Evolutionary conservation across 2,797 vertebrate genomes (phyloP).

Genomic region (Poecile montanus): DNA sequence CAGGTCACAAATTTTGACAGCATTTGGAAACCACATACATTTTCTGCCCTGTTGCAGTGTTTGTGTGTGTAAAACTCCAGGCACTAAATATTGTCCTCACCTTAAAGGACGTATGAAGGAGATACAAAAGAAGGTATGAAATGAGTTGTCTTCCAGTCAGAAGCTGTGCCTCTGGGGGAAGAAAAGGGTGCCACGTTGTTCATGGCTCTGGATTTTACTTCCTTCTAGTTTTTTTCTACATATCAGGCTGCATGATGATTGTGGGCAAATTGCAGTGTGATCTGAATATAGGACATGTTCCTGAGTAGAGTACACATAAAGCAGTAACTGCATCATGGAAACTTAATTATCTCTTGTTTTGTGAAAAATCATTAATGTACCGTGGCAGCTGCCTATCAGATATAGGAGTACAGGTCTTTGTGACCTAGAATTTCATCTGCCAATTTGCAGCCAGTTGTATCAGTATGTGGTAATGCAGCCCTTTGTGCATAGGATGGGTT

Average conservation of each 20-base stretch:
- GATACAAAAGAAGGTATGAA: rapidly evolving
- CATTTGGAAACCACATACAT: rapidly evolving
- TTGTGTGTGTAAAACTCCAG: not conserved
- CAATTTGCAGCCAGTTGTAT: not conserved
- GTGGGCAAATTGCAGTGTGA: not conserved
- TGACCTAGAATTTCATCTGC: conserved; percentile 53
- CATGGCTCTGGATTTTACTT: not conserved
- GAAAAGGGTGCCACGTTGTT: not conserved
- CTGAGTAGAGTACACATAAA: not conserved
- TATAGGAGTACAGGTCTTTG: conserved; percentile 1
- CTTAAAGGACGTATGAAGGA: not conserved
- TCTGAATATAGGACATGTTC: not conserved
- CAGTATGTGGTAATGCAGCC: not conserved
- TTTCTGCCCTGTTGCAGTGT: not conserved
- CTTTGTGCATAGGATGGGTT: not conserved
- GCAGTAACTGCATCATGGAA: conserved; percentile 32
- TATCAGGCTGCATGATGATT: not conserved
- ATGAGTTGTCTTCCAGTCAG: not conserved
- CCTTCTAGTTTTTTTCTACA: not conserved
- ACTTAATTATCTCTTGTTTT: conserved; percentile 20
- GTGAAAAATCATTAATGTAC: conserved; percentile 31
- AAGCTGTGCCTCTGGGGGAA: not conserved
- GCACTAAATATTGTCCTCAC: not conserved
- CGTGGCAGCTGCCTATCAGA: not conserved
- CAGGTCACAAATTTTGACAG: not conserved